These are phyloP conservation scores for Drosophila insularis DNA, from an alignment of 1,140 invertebrate genomes.

Conservation along the genomic window DNA sequence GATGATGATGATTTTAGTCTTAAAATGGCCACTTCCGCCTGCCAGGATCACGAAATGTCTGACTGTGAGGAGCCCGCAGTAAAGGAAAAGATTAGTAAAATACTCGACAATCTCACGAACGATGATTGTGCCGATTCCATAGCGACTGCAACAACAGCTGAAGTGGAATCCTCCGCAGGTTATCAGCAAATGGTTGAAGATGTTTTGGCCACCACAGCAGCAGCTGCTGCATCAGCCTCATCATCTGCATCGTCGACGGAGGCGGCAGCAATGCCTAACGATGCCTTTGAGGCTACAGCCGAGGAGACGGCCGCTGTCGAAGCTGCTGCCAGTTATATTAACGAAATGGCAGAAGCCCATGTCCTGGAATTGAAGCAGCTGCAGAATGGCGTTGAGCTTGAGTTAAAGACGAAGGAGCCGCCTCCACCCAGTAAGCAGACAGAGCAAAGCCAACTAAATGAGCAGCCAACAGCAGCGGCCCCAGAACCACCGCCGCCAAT, in stretches of 20 bases:
- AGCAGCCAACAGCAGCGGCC: conserved; percentile 36
- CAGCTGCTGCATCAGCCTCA: conserved; percentile 17
- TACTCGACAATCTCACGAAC: conserved; percentile 78
- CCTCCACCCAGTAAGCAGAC: neutral
- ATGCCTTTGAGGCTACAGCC: conserved; percentile 47
- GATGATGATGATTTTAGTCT: conserved; percentile 77
- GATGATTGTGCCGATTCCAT: conserved; percentile 75
- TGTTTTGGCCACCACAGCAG: conserved; percentile 59
- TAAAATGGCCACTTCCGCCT: conserved; percentile 68
- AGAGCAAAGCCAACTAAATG: neutral
- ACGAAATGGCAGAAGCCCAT: conserved; percentile 73
- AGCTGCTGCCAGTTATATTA: conserved; percentile 70
- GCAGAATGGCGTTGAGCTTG: conserved; percentile 58
- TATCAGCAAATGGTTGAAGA: conserved; percentile 75
- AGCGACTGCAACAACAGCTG: conserved; percentile 62
- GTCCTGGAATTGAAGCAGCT: conserved; percentile 68
- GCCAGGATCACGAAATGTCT: conserved; percentile 74
- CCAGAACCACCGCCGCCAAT: conserved; percentile 52
- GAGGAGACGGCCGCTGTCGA: conserved; percentile 46
- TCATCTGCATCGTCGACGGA: neutral
- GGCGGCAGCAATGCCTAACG: conserved; percentile 15
- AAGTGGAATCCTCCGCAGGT: conserved; percentile 51
- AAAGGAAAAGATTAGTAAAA: conserved; percentile 80
- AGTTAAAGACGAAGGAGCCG: conserved; percentile 52
- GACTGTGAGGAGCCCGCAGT: conserved; percentile 77